Base-by-base conservation (phyloP, 23 tunicate genomes). In the Halocynthia roretzi region DNA sequence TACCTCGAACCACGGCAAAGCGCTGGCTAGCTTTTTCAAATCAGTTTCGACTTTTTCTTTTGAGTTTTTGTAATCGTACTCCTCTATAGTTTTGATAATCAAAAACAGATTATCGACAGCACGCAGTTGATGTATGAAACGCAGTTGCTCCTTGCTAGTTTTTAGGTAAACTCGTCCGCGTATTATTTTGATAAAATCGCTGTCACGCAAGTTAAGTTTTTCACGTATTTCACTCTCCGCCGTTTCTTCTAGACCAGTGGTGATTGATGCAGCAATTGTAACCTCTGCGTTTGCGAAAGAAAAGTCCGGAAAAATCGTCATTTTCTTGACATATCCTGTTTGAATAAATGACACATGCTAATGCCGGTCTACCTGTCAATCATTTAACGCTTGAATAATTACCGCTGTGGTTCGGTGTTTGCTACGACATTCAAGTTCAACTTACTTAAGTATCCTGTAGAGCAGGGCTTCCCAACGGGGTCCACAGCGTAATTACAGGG, bases 81-180 rank as follows among this genome's bases (percentile, higher is more conserved):
- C 61, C 11, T 65, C 64, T 57, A 84, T 50, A 19, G 71, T 53
- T 53, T 84, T 83, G 14, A 94, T 74, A 7, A 84, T 81, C 6
- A 94, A 53, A 76, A 74, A 87, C 21, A 94, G 52, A 8, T 77
- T 84, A 56, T 94, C 98, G 52, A 94, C 90, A 15, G 98, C 88
- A 19, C 84, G 80, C 50, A 94, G 77, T 15, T 76, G 54, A 57
- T 94, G 98, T 40, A 88, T 21, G 11, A 76, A 18, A 7, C 62
- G 51, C 21, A 89, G 51, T 18, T 53, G 57, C 6, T 76, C 58
- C 23, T 60, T 71, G 6, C 82, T 17, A 6, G 80, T 62, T 77
- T 75, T 76, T 23, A 89, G 84, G 67, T 80, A 88, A n/a, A 94
- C 77, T 83, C 93, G 83, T 62, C 98, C 98, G 72, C 71, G 86